Evolutionary conservation across 2,888 invertebrate genomes (phyloP), one percentile per base, ranked within the genome.

Genomic region (Parthenolecanium corni): DNA sequence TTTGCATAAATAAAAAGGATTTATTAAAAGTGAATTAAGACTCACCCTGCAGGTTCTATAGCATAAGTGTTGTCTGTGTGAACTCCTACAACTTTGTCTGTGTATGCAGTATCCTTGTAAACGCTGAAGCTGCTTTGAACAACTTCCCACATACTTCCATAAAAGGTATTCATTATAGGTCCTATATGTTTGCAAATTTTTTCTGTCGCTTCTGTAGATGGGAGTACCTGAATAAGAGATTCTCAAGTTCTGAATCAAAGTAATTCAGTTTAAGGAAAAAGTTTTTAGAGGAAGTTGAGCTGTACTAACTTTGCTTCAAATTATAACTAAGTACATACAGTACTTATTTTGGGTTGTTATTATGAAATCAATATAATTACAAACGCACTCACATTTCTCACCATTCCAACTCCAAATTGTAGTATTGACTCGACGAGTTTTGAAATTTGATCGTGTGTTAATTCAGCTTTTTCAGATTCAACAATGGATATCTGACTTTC

Each of bases 61-160:
- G 86, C 85, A 70, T 89, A 90, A 0, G 86, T 87, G 62, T 82
- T 85, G 70, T 89, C 89, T 2, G 82, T 87, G 70, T 90, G 89
- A 0, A 82, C 78, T 2, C 82, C 83, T 1, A 90, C 74, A 16
- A 79, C 78, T 2, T 81, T 74, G 57, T 78, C 82, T 0, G 83
- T 81, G 69, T 87, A 89, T 0, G 89, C 85, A 0, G 85, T 84
- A 69, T 89, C 89, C 0, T 80, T 80, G 68, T 82, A 82, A 3
- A 78, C 77, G 12, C 76, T 72, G 25, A 76, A 72, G 3, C 21
- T n/a, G 9, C 21, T n/a, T 1, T 14, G 9, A 18, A 80, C 78
- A 3, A 86, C 81, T 42, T 78, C 76, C 82, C 84, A 88, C 79
- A 85, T 82, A 20, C 52, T 65, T 3, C 88, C 89, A 70, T 83